These are phyloP conservation scores for Pongo abelii DNA, from an alignment of 2,113 vertebrate species.

Conservation along the genomic window DNA sequence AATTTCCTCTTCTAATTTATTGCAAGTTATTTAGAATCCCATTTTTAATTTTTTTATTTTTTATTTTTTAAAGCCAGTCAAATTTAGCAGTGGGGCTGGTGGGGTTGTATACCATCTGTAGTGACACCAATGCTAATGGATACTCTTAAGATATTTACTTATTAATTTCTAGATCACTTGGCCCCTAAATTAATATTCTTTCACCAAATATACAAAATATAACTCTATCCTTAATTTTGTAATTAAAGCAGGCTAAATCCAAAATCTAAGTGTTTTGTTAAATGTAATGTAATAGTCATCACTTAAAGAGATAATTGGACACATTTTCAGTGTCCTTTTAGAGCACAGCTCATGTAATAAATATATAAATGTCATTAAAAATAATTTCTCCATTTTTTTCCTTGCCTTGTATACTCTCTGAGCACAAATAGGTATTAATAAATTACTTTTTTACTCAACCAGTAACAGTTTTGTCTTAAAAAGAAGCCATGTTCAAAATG, in stretches of 20 bases:
- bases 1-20: not conserved
- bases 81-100: no score
- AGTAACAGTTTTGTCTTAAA: not conserved
- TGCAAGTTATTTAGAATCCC: not conserved
- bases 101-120: no score
- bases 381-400: not conserved
- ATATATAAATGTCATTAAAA: not conserved
- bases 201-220: not conserved
- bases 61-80: no score
- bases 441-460: not conserved
- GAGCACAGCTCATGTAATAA: not conserved
- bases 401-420: not conserved
- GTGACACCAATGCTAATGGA: no score
- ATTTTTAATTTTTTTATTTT: not conserved
- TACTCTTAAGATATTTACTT: not conserved
- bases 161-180: not conserved
- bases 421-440: not conserved
- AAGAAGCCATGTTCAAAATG: not conserved
- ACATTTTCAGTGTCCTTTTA: not conserved
- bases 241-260: not conserved
- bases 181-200: not conserved
- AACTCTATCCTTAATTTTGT: not conserved
- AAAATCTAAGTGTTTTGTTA: not conserved
- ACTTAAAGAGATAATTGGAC: not conserved
- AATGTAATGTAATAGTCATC: not conserved